These are phyloP conservation scores for Synodontis membranacea DNA, from an alignment of 2,113 vertebrate genomes.

Conservation along the genomic window DNA sequence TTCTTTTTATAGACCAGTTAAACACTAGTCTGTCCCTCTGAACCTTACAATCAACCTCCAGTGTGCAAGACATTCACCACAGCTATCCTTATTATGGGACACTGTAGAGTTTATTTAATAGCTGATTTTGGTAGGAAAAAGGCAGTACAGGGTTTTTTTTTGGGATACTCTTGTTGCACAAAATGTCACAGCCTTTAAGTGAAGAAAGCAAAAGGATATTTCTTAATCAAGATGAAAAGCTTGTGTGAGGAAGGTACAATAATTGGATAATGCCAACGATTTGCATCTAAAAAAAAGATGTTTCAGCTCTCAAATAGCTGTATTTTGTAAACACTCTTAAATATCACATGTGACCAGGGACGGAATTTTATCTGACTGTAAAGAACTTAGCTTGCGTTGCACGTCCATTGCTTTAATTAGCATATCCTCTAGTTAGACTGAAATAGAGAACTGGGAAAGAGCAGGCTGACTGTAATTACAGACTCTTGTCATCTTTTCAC, in stretches of 20 bases:
- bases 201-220: not conserved
- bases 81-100: constrained; percentile 52
- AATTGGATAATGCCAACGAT: not conserved
- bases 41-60: constrained; percentile 57
- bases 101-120: constrained; percentile 16
- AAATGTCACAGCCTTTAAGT: not conserved
- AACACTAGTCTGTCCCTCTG: constrained; percentile 54
- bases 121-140: not conserved
- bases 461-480: constrained; percentile 69
- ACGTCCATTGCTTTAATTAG: constrained; percentile 64
- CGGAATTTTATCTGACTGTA: not conserved
- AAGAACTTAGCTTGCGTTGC: constrained; percentile 38
- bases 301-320: not conserved
- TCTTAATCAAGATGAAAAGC: not conserved
- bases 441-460: constrained; percentile 61
- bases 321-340: not conserved
- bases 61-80: constrained; percentile 51
- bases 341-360: constrained; percentile 23
- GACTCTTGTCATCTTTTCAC: constrained; percentile 60
- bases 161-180: no score
- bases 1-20: constrained; percentile 60
- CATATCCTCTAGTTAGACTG: constrained; percentile 67
- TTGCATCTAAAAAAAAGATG: not conserved
- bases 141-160: not conserved
- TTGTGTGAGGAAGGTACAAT: not conserved